Percentiles rank a stretch among this genome's conserved stretches.
phyloP scores from a whole-genome alignment of 1,140 invertebrate genomes.

The Macrobrachium rosenbergii region DNA sequence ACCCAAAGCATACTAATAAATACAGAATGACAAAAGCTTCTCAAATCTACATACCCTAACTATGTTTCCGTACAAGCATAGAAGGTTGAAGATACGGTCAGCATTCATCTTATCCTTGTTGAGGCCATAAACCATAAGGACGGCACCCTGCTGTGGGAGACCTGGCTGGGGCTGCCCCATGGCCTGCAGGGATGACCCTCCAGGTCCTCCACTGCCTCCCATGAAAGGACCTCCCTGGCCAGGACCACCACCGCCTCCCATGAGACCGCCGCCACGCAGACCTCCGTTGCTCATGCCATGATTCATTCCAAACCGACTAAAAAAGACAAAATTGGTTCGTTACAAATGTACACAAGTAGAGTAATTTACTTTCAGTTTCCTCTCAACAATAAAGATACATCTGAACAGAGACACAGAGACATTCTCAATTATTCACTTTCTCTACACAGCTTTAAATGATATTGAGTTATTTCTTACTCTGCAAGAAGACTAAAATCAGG shows the following conservation, averaged over 20 bases:
- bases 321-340: not conserved
- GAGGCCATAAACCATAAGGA: constrained; percentile 98
- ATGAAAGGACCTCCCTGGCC: constrained; percentile 65
- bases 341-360: too few species aligned
- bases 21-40: not conserved
- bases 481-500: too few species aligned
- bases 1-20: too few species aligned
- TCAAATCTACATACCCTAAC: constrained; percentile 81
- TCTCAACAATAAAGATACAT: too few species aligned
- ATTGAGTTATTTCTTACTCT: too few species aligned
- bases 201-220: constrained; percentile 70
- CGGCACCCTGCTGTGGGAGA: constrained; percentile 82
- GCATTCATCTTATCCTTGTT: constrained; percentile 94
- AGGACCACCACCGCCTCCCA: constrained; percentile 68
- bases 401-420: too few species aligned
- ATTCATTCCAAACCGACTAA: constrained; percentile 49
- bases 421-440: too few species aligned
- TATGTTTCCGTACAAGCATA: constrained; percentile 98
- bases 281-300: constrained; percentile 58
- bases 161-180: constrained; percentile 68
- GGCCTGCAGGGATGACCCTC: constrained; percentile 50
- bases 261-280: constrained; percentile 59
- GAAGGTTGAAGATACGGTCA: constrained; percentile 97
- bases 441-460: too few species aligned
- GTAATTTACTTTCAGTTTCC: too few species aligned